Conservation (phyloP, 2,888 invertebrate genomes). For the Hirtodrosophila alboralis region DNA sequence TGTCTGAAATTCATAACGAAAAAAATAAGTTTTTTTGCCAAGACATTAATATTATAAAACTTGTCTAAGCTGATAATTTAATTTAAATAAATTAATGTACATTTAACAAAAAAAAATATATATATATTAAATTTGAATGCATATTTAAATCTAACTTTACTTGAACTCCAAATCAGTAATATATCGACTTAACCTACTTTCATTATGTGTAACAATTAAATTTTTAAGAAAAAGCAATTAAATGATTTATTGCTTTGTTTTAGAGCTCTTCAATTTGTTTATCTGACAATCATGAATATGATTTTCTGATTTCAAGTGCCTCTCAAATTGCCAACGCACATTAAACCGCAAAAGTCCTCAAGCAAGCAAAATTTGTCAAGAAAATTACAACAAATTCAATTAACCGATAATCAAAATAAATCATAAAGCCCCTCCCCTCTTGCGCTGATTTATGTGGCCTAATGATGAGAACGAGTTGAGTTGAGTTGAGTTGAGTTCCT, state of each 20-base stretch:
- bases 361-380: slow-evolving; percentile 13
- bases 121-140: no score
- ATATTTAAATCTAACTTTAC: no score
- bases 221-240: neutral
- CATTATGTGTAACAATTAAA: no score
- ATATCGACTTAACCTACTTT: no score
- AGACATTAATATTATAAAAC: no score
- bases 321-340: neutral
- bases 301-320: neutral
- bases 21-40: no score
- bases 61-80: no score
- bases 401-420: slow-evolving; percentile 45
- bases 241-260: neutral
- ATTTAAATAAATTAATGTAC: no score
- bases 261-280: neutral
- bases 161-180: no score
- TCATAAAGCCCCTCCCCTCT: slow-evolving; percentile 39
- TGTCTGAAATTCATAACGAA: no score
- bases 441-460: slow-evolving; percentile 35
- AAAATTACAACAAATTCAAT: slow-evolving; percentile 43
- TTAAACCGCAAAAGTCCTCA: slow-evolving; percentile 9
- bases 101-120: no score
- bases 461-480: slow-evolving; percentile 37
- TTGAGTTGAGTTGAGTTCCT: slow-evolving; percentile 23
- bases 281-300: neutral